phyloP scores from a whole-genome alignment of 2,797 vertebrate genomes.

The Galaxias olidus region DNA sequence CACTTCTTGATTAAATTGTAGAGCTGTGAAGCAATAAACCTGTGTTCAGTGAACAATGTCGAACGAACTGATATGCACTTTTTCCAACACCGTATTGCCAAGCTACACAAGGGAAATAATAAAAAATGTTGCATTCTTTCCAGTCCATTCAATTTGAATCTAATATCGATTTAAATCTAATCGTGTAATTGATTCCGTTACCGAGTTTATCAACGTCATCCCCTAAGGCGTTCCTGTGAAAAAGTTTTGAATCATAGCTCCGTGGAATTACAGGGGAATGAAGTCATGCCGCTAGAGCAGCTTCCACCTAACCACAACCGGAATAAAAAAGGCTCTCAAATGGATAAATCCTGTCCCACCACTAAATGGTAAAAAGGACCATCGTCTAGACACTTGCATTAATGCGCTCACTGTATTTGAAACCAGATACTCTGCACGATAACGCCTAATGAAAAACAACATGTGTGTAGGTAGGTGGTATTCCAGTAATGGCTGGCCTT shows the following conservation, averaged over 20 bases:
- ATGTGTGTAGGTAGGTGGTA: slow-evolving; percentile 32
- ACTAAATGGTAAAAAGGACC: neutral
- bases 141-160: too few species aligned
- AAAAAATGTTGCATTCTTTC: too few species aligned
- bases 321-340: neutral
- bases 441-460: slow-evolving; percentile 40
- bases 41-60: too few species aligned
- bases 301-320: neutral
- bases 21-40: too few species aligned
- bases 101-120: too few species aligned
- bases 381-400: slow-evolving; percentile 39
- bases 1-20: too few species aligned
- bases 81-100: too few species aligned
- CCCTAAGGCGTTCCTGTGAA: neutral
- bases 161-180: too few species aligned
- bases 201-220: too few species aligned
- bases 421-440: slow-evolving; percentile 37
- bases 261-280: neutral
- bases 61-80: too few species aligned
- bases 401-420: slow-evolving; percentile 30
- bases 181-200: too few species aligned
- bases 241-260: neutral
- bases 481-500: slow-evolving; percentile 32
- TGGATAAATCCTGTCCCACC: neutral
- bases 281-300: neutral